Evolutionary conservation across 2,113 vertebrate genomes (phyloP).

Genomic region (Pluvialis apricaria): DNA sequence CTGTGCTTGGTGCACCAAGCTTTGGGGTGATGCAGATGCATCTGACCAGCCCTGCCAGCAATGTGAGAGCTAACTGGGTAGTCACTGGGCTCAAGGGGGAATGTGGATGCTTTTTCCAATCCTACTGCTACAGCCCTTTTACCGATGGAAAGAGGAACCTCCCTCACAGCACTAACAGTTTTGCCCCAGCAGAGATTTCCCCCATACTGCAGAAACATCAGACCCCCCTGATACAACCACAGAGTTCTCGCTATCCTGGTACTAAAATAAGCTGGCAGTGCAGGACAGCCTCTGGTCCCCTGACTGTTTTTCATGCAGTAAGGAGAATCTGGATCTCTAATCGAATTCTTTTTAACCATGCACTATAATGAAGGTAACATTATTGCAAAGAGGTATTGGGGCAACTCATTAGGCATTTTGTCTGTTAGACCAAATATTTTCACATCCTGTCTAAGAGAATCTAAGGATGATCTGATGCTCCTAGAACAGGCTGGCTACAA

Average conservation of each 20-base stretch:
- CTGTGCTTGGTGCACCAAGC: not conserved
- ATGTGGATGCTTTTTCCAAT: not conserved
- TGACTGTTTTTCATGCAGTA: not conserved
- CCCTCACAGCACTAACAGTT: not conserved
- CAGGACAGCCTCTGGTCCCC: not conserved
- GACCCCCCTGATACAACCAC: not conserved
- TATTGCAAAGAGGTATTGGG: not conserved
- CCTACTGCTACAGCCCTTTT: not conserved
- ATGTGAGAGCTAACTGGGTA: not conserved
- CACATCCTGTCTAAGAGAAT: not conserved
- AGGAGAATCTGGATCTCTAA: not conserved
- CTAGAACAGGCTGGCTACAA: not conserved
- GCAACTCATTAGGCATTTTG: not conserved
- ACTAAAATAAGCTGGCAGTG: not conserved
- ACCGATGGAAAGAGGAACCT: not conserved
- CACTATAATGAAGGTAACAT: not conserved
- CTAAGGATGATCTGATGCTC: not conserved
- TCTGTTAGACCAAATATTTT: not conserved
- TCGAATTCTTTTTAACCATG: not conserved
- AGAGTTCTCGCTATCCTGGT: not conserved
- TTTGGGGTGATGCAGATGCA: not conserved
- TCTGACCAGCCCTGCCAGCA: not conserved
- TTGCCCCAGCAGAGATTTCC: not conserved
- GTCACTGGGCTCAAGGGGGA: not conserved
- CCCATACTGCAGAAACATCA: not conserved